Evolutionary conservation across 2,113 vertebrate genomes (phyloP), one percentile per base, ranked within the genome.

Genomic region (Colaptes auratus): DNA sequence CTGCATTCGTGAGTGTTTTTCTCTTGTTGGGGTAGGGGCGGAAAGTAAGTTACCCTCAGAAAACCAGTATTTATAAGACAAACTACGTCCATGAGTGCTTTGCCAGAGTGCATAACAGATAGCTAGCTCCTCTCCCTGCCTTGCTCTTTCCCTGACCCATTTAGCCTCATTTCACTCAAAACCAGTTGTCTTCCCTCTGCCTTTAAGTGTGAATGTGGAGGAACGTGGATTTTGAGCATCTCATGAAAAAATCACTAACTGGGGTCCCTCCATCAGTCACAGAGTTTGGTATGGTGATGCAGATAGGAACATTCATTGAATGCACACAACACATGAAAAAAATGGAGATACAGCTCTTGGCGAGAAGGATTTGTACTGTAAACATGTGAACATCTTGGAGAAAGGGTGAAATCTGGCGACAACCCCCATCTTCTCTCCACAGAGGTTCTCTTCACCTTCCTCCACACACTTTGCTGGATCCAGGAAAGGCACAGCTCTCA

Each of bases 91-190:
- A 16, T 7, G 7, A 88, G 27, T 16, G 12, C 18, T 82, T 35
- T 72, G 25, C 18, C 3, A 17, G 7, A 7, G 17, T 21, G 25
- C 9, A 0, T 7, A 48, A 63, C 33, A 15, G 11, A 8, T 5
- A 1, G 0, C 20, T 24, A 0, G 5, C 50, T 20, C 30, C 28
- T 20, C 4, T n/a, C 59, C 33, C 18, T 33, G 14, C 58, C 17
- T 16, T 42, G 18, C 18, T 65, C 30, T 33, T 75, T 61, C 15
- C 10, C 48, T 31, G 10, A 25, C 13, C 25, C 25, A 3, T 30
- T 53, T 12, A 66, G 69, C 14, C 18, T 16, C 12, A 20, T 44
- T 81, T 58, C 27, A 8, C 56, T 78, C 21, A 28, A 46, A 63
- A 18, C 20, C 20, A 19, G 56, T 31, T 50, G 24, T 46, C 69